A percentile compares a stretch with the other conserved stretches of the same genome.
phyloP scores from a whole-genome alignment of 2,113 vertebrate species.

The Eubucco bourcierii region DNA sequence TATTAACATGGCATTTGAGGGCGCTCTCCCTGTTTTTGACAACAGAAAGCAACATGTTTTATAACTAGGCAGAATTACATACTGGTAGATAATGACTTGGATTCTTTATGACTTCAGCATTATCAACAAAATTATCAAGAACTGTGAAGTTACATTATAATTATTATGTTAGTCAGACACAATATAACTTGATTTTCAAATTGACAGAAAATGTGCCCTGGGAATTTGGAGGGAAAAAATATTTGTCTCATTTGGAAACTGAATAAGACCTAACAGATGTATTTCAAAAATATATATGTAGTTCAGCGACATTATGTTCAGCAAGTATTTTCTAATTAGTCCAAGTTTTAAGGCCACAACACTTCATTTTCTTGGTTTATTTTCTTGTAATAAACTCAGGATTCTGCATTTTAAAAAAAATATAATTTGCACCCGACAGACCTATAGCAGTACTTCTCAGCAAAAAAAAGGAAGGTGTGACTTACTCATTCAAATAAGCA shows the following conservation, averaged over 20 bases:
- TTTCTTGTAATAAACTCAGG: not conserved
- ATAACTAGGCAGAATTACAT: not conserved
- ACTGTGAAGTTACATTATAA: constrained; percentile 30
- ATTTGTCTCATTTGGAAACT: constrained; percentile 24
- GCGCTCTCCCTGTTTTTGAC: not conserved
- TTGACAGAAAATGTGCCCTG: not conserved
- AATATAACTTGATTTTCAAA: constrained; percentile 32
- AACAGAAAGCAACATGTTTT: not conserved
- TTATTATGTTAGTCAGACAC: constrained; percentile 22
- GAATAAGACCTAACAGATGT: constrained; percentile 1
- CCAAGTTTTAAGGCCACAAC: not conserved
- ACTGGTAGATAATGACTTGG: not conserved
- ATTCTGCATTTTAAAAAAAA: not conserved
- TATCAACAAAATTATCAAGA: constrained; percentile 19
- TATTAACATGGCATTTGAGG: not conserved
- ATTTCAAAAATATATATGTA: constrained; percentile 12
- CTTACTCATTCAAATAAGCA: not conserved
- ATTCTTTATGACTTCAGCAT: not conserved
- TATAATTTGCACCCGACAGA: not conserved
- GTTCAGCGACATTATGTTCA: not conserved
- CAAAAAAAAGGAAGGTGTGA: too few relatives aligned
- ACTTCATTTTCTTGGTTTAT: constrained; percentile 14
- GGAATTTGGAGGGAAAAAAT: constrained; percentile 2
- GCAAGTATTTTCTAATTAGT: constrained; percentile 24
- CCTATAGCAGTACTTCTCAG: not conserved